These are phyloP conservation scores for Gila robusta DNA, from an alignment of 2,797 vertebrate species.

Conservation along the genomic window DNA sequence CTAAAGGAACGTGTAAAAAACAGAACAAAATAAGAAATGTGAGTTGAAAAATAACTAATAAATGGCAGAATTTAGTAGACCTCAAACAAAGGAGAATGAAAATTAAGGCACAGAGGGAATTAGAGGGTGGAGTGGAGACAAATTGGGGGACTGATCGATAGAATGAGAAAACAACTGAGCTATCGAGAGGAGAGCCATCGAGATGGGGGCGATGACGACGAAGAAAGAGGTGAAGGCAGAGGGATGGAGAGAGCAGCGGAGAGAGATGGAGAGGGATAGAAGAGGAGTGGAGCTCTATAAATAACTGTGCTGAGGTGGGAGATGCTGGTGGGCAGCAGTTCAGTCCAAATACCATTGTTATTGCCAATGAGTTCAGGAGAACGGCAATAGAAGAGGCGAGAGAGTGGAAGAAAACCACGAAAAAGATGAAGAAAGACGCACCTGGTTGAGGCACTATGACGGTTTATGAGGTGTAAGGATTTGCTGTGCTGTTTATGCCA, in stretches of 20 bases:
- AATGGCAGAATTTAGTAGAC: background rate
- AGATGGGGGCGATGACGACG: slow-evolving; percentile 18
- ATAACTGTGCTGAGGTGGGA: slow-evolving; percentile 58
- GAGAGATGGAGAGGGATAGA: slow-evolving; percentile 46
- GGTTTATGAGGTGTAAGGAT: background rate
- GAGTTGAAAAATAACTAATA: background rate
- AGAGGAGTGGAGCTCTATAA: slow-evolving; percentile 56
- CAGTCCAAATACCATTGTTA: slow-evolving; percentile 55
- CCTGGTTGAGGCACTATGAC: background rate
- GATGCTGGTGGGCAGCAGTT: slow-evolving; percentile 53
- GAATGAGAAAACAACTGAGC: background rate
- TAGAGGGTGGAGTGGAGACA: background rate
- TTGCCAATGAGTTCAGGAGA: slow-evolving; percentile 49
- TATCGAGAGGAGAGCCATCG: background rate
- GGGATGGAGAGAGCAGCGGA: slow-evolving; percentile 51
- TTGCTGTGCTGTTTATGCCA: background rate
- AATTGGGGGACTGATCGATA: slow-evolving; percentile 12
- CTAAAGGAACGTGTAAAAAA: background rate
- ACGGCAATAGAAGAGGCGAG: slow-evolving; percentile 30
- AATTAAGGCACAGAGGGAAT: background rate
- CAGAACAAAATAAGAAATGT: background rate
- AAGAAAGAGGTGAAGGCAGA: slow-evolving; percentile 50
- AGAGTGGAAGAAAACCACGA: slow-evolving; percentile 28
- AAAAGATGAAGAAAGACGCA: slow-evolving; percentile 29
- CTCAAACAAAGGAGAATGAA: background rate